Conservation (phyloP, 2,797 vertebrate species). For the Lepus oiostolus region DNA sequence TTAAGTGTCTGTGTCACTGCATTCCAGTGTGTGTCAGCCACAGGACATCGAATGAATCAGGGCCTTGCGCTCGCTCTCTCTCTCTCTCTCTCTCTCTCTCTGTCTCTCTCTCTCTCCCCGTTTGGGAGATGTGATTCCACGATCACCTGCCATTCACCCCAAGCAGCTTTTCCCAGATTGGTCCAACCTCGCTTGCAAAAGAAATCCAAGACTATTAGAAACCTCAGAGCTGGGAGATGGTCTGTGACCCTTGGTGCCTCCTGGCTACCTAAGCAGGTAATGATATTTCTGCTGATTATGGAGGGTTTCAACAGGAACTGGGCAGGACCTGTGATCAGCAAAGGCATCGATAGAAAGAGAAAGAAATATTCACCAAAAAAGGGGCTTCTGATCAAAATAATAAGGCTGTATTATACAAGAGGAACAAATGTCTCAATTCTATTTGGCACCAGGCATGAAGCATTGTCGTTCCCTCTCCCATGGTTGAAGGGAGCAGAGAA, state of each 20-base stretch:
- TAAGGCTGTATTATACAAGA: background rate
- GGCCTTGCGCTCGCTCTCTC: background rate
- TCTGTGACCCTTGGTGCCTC: background rate
- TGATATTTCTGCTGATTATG: background rate
- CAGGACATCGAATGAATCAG: background rate
- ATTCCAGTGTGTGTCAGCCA: background rate
- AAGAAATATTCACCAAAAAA: background rate
- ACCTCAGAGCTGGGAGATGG: background rate
- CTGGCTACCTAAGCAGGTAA: background rate
- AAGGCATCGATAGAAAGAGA: background rate
- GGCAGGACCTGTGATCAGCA: background rate
- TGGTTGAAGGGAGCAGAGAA: background rate
- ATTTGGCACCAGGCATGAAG: background rate
- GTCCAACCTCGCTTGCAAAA: slow-evolving; percentile 3
- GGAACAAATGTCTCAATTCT: background rate
- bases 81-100: too few relatives aligned
- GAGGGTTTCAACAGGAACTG: background rate
- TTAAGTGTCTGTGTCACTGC: background rate
- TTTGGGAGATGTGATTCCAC: background rate
- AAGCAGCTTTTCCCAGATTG: background rate
- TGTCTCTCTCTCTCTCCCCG: too few relatives aligned
- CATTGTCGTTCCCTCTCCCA: background rate
- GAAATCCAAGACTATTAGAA: slow-evolving; percentile 7
- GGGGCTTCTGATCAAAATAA: background rate
- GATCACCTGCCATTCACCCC: background rate